phyloP scores from a whole-genome alignment of 2,888 invertebrate species.

The Dioctria linearis region DNA sequence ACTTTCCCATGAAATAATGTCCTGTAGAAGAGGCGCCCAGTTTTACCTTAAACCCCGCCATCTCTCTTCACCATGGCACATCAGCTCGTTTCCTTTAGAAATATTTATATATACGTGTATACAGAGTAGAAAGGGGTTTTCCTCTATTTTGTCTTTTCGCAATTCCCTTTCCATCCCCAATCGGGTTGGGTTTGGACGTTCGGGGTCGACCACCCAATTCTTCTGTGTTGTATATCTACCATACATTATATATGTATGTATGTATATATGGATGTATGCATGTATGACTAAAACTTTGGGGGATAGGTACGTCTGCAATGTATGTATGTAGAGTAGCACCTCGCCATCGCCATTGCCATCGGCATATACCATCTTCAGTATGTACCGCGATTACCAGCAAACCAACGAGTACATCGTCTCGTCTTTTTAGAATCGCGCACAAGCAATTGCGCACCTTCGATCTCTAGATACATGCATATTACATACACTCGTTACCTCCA shows the following conservation, averaged over 20 bases:
- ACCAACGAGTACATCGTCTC: slow-evolving; percentile 52
- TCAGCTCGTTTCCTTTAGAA: slow-evolving; percentile 30
- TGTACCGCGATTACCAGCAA: slow-evolving; percentile 36
- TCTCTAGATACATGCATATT: slow-evolving; percentile 56
- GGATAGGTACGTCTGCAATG: slow-evolving; percentile 26
- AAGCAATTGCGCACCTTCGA: slow-evolving; percentile 65
- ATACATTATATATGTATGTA: slow-evolving; percentile 30
- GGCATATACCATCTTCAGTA: slow-evolving; percentile 25
- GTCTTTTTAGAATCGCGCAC: slow-evolving; percentile 62
- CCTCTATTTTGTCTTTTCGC: slow-evolving; percentile 55
- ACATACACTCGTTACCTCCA: slow-evolving; percentile 51
- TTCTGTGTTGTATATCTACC: neutral
- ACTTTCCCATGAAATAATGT: slow-evolving; percentile 58
- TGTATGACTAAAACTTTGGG: too few relatives aligned
- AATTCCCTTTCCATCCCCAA: slow-evolving; percentile 5
- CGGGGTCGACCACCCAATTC: neutral
- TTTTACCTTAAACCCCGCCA: neutral
- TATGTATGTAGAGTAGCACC: slow-evolving; percentile 29
- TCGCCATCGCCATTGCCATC: slow-evolving; percentile 29
- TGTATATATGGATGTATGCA: slow-evolving; percentile 17
- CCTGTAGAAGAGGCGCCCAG: slow-evolving; percentile 53
- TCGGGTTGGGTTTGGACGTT: too few relatives aligned
- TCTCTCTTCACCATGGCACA: neutral
- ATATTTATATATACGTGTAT: slow-evolving; percentile 39
- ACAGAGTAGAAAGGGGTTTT: slow-evolving; percentile 42